Conservation (phyloP, 2,113 vertebrate species). For the Odontophorus gujanensis region DNA sequence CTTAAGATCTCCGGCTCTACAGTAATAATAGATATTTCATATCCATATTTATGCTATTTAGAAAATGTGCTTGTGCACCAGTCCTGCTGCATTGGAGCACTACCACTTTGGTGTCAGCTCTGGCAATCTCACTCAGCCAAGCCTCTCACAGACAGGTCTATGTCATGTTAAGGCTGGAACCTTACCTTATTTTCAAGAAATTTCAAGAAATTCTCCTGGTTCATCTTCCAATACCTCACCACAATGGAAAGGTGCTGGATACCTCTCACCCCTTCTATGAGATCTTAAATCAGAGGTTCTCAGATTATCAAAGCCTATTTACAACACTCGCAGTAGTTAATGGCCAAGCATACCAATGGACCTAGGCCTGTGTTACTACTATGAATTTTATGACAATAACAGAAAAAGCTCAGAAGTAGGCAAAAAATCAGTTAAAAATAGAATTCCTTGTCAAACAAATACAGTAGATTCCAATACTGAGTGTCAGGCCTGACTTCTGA, state of each 20-base stretch:
- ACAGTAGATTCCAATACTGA: background rate
- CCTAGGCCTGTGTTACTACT: background rate
- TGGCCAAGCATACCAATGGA: background rate
- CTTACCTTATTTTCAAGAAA: background rate
- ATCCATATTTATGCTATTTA: background rate
- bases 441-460: background rate
- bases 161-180: background rate
- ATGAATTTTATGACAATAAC: background rate
- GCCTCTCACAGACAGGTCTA: background rate
- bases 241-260: background rate
- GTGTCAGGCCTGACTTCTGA: background rate
- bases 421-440: background rate
- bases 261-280: background rate
- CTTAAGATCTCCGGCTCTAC: too few species aligned
- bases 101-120: background rate
- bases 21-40: background rate
- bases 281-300: background rate
- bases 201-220: background rate
- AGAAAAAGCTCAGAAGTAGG: background rate
- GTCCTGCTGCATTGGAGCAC: background rate
- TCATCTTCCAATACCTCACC: background rate
- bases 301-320: background rate
- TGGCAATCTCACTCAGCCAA: background rate
- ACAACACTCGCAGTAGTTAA: accelerated
- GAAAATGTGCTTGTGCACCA: background rate